Conservation (phyloP, 2,113 vertebrate genomes). For the Machaerirhynchus nigripectus region DNA sequence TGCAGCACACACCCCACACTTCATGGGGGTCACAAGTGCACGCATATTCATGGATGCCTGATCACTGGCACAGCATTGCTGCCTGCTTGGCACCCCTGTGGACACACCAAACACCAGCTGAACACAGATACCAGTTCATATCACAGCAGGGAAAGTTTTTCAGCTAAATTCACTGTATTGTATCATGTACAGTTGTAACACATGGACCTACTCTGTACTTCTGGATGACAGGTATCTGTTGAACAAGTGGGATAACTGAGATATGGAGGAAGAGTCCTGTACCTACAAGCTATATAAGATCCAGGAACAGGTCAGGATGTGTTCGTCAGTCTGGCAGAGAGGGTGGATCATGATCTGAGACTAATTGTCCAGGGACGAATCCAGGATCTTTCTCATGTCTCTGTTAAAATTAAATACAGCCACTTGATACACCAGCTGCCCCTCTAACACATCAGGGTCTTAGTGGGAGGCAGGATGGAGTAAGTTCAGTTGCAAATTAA, state of each 20-base stretch:
- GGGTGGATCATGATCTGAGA: not conserved
- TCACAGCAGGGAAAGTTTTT: not conserved
- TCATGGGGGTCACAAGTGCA: fast-evolving
- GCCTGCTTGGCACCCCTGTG: fast-evolving
- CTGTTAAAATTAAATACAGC: not conserved
- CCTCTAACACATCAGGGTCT: not conserved
- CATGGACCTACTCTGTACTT: not conserved
- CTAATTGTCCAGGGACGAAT: not conserved
- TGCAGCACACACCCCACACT: not conserved
- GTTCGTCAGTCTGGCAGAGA: not conserved
- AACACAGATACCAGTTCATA: not conserved
- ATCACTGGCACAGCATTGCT: fast-evolving
- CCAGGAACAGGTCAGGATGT: not conserved
- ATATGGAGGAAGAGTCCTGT: not conserved
- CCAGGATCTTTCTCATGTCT: not conserved
- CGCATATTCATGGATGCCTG: fast-evolving
- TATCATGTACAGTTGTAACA: not conserved
- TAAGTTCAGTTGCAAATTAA: slow-evolving; percentile 17
- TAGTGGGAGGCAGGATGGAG: not conserved
- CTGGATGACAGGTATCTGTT: not conserved
- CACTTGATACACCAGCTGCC: not conserved
- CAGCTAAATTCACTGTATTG: not conserved
- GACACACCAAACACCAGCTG: not conserved
- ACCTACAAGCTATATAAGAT: not conserved
- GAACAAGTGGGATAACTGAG: not conserved